Evolutionary conservation across 1,140 invertebrate genomes (phyloP).

Genomic region (Euura lappo): DNA sequence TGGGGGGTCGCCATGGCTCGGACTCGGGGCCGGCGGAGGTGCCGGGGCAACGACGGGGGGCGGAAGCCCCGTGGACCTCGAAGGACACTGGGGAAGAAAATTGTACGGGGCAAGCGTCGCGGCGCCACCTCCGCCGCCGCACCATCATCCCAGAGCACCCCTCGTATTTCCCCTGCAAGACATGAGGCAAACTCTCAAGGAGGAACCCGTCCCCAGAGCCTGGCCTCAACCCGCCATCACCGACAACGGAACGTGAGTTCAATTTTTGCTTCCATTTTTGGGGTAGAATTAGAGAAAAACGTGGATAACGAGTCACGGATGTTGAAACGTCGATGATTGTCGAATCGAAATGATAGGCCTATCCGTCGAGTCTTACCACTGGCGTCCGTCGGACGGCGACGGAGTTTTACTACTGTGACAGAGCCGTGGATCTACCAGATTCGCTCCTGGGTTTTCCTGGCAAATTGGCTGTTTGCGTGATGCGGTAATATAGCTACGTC

Average conservation of each 20-base stretch:
- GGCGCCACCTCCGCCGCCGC: constrained; percentile 55
- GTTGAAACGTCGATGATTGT: not conserved
- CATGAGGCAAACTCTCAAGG: constrained; percentile 59
- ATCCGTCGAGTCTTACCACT: constrained; percentile 4
- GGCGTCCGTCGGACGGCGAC: constrained; percentile 26
- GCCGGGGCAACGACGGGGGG: constrained; percentile 48
- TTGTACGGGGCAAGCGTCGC: constrained; percentile 57
- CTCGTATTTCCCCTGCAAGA: constrained; percentile 58
- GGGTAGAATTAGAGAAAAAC: not conserved
- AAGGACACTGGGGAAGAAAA: constrained; percentile 58
- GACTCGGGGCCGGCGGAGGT: constrained; percentile 51
- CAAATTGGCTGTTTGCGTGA: too few relatives aligned
- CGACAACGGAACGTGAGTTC: constrained; percentile 56
- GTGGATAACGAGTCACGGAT: not conserved
- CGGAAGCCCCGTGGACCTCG: constrained; percentile 57
- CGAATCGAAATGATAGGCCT: not conserved
- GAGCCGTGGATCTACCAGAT: too few relatives aligned
- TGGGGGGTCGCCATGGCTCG: constrained; percentile 60
- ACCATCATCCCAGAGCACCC: constrained; percentile 55
- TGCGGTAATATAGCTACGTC: too few relatives aligned
- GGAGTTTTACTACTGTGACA: not conserved
- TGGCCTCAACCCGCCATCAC: constrained; percentile 56
- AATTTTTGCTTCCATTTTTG: not conserved
- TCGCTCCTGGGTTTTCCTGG: too few relatives aligned
- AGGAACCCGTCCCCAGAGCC: constrained; percentile 57